Conservation (phyloP, 2,113 vertebrate species). For the Lepus timidus region DNA sequence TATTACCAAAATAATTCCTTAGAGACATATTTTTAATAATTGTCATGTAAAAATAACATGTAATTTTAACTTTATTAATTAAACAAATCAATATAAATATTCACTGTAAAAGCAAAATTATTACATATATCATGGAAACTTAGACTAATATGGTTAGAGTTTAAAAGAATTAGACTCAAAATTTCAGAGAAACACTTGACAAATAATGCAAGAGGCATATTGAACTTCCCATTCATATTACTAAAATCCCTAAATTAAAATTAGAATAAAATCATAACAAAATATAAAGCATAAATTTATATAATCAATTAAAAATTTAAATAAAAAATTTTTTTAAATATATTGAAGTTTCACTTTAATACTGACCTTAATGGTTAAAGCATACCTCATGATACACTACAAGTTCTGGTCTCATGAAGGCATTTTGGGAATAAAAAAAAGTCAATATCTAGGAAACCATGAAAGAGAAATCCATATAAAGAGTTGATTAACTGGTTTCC, state of each 20-base stretch:
- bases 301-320: constrained; percentile 30
- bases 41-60: background rate
- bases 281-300: background rate
- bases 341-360: constrained; percentile 46
- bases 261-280: background rate
- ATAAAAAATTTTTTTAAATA: constrained; percentile 41
- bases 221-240: background rate
- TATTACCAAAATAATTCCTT: background rate
- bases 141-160: background rate
- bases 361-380: constrained; percentile 23
- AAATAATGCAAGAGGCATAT: constrained; percentile 43
- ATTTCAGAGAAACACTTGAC: constrained; percentile 14
- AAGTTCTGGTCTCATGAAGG: background rate
- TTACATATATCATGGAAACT: constrained; percentile 5
- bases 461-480: constrained; percentile 29
- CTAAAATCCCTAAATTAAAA: constrained; percentile 20
- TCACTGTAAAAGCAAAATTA: background rate
- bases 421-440: background rate
- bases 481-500: background rate
- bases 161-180: constrained; percentile 50
- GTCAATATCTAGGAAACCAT: constrained; percentile 37
- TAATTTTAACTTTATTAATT: constrained; percentile 50
- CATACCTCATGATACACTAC: background rate
- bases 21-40: background rate
- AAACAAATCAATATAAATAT: constrained; percentile 51